Base-by-base conservation (phyloP, 2,113 vertebrate species). In the Vidua chalybeata region DNA sequence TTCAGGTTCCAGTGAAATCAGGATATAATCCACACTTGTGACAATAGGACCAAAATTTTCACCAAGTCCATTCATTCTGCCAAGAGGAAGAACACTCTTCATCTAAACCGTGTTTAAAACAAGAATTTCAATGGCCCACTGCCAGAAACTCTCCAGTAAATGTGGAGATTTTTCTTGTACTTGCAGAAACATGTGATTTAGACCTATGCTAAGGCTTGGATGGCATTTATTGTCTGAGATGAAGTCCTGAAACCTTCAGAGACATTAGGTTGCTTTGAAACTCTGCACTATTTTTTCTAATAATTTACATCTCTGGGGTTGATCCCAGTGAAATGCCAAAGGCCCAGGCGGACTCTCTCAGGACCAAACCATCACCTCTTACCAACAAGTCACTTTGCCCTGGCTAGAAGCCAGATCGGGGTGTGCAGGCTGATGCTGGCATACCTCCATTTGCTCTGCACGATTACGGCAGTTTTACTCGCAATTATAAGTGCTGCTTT, bases 261-360 rank as follows among this genome's bases (percentile, higher is more conserved):
- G 52, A 24, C 19, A 3, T 9, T 5, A 23, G 1, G 6, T 10
- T 23, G 37, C 52, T 84, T 87, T 58, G 48, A 43, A 63, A 58
- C 9, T 22, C 26, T 6, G 3, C 1, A 2, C 13, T 54, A 0
- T 8, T 54, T 58, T 30, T 77, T 10, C 21, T 17, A 18, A 16
- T 23, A 22, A 23, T 30, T 58, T 10, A 5, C 22, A 78, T 62
- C 2, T 9, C 61, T 4, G 7, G 31, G 22, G 6, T 15, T 64
- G 45, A 74, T n/a, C 22, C 56, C 61, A 45, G 59, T 5, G 49
- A 80, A 39, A 59, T 15, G 24, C 55, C 64, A 7, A 28, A 17
- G 13, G 9, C 22, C 3, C 59, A 2, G 39, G 10, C 0, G 6
- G 30, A 20, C 10, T 35, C 5, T 23, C 19, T 21, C 45, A 14